Evolutionary conservation across 2,113 vertebrate species (phyloP).

Genomic region (Aspiorhynchus laticeps): DNA sequence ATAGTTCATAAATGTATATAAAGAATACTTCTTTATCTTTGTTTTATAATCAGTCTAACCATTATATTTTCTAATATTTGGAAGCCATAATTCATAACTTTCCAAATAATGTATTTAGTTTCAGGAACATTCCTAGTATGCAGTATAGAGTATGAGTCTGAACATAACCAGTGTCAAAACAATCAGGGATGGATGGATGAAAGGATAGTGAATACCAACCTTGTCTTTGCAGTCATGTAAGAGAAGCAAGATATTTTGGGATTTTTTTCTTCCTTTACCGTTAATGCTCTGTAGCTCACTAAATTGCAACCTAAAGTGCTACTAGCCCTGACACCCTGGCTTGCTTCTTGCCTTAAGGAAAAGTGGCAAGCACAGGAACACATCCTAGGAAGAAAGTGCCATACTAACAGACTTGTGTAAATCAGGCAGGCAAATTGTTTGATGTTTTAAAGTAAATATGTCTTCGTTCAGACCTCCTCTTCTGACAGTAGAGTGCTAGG

Average conservation of each 20-base stretch:
- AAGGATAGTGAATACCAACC: not conserved
- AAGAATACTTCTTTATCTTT: not conserved
- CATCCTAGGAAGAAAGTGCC: conserved; percentile 13
- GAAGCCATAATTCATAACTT: not conserved
- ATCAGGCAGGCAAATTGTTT: conserved; percentile 62
- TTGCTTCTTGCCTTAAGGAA: not conserved
- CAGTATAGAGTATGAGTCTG: not conserved
- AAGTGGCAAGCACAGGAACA: not conserved
- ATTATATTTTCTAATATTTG: not conserved
- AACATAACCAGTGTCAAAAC: not conserved
- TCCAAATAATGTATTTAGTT: not conserved
- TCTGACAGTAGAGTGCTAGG: conserved; percentile 67
- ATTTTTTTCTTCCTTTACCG: not conserved
- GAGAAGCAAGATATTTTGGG: not conserved
- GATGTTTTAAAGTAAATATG: conserved; percentile 67
- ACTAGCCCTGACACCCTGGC: not conserved
- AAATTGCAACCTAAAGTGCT: not conserved
- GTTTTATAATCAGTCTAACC: not conserved
- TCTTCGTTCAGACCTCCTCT: conserved; percentile 42
- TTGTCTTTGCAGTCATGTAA: not conserved
- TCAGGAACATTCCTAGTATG: not conserved
- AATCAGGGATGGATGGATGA: not conserved
- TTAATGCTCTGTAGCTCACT: not conserved
- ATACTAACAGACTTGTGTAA: conserved; percentile 57
- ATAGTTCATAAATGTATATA: too few relatives aligned